phyloP scores from a whole-genome alignment of 2,888 invertebrate genomes.

The Drosophila prolongata region DNA sequence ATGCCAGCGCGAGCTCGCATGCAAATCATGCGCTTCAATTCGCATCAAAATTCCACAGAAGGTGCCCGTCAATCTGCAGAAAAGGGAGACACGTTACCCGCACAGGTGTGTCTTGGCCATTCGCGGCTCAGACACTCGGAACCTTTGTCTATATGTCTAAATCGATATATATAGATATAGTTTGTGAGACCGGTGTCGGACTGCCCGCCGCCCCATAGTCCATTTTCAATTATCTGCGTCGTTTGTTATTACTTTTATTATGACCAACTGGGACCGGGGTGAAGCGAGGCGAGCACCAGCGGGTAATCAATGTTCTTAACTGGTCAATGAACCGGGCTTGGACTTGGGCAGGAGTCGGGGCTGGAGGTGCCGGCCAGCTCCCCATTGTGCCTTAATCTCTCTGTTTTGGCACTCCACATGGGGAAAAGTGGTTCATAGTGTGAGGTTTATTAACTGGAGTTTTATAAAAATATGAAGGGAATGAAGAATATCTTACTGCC shows the following conservation, averaged over 20 bases:
- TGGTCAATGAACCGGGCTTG: slow-evolving; percentile 75
- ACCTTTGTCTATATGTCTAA: slow-evolving; percentile 31
- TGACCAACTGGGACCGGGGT: slow-evolving; percentile 49
- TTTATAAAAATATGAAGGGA: not conserved
- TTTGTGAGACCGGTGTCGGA: slow-evolving; percentile 1
- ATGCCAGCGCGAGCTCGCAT: slow-evolving; percentile 71
- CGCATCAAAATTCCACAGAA: slow-evolving; percentile 72
- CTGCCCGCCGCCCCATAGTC: slow-evolving; percentile 62
- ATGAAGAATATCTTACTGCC: not conserved
- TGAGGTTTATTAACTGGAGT: slow-evolving; percentile 12
- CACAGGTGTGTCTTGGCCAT: slow-evolving; percentile 34
- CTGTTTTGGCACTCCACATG: slow-evolving; percentile 42
- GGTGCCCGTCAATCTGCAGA: slow-evolving; percentile 63
- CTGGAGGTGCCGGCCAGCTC: slow-evolving; percentile 14
- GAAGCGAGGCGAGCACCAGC: slow-evolving; percentile 39
- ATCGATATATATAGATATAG: slow-evolving; percentile 12
- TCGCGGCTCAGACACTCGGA: slow-evolving; percentile 26
- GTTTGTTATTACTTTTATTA: slow-evolving; percentile 79
- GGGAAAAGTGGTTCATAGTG: slow-evolving; percentile 30
- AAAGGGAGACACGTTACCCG: slow-evolving; percentile 13
- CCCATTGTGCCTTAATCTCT: slow-evolving; percentile 61
- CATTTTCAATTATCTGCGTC: slow-evolving; percentile 79
- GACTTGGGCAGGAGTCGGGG: slow-evolving; percentile 3
- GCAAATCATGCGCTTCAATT: slow-evolving; percentile 74
- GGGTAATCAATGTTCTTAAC: slow-evolving; percentile 79